Evolutionary conservation across 2,888 invertebrate species (phyloP).

Genomic region (Chloroclysta siterata): DNA sequence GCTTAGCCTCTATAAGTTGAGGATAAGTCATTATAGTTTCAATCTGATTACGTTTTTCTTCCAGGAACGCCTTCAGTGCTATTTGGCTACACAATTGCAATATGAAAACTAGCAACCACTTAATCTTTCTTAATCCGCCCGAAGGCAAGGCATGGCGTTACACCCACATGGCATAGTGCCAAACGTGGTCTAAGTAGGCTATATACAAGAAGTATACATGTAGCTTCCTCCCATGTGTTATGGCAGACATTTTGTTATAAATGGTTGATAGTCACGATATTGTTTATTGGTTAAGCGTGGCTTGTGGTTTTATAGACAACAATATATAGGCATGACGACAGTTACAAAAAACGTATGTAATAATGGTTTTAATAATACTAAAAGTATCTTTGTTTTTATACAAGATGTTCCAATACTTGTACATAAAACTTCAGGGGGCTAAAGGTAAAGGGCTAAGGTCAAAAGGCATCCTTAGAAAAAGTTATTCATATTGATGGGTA

Average conservation of each 20-base stretch:
- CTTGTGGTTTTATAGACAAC: not conserved
- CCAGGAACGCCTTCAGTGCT: constrained; percentile 6
- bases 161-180: constrained; percentile 50
- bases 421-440: too few relatives aligned
- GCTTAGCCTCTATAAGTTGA: not conserved
- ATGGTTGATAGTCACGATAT: constrained; percentile 24
- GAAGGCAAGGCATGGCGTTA: constrained; percentile 33
- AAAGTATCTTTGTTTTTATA: too few relatives aligned
- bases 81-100: constrained; percentile 16
- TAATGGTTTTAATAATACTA: too few relatives aligned
- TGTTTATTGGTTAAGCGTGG: constrained; percentile 27
- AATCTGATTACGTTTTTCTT: not conserved
- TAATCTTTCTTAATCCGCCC: constrained; percentile 37
- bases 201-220: constrained; percentile 13
- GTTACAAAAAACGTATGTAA: too few relatives aligned
- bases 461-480: too few relatives aligned
- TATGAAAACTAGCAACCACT: constrained; percentile 26
- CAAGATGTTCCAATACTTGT: too few relatives aligned
- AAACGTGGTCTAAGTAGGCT: constrained; percentile 31
- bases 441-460: too few relatives aligned
- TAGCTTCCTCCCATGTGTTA: constrained; percentile 32
- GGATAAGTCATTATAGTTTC: not conserved
- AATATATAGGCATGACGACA: too few relatives aligned
- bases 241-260: constrained; percentile 25
- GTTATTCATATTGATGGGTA: too few relatives aligned